These are phyloP conservation scores for Helicoverpa assulta DNA, from an alignment of 2,888 invertebrate genomes.

Conservation along the genomic window DNA sequence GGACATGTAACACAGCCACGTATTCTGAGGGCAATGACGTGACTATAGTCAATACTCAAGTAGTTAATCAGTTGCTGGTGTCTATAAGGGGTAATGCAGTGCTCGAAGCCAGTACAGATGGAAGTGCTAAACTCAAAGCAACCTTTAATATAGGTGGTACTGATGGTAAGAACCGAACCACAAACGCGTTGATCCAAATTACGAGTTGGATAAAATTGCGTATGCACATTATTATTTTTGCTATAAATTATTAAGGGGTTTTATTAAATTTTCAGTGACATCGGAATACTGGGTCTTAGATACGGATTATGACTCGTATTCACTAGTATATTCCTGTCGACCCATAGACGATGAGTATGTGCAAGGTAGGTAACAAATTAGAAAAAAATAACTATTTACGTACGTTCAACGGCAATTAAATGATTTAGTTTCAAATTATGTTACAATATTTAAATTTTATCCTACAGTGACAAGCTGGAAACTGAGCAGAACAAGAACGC, in stretches of 20 bases:
- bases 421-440: neutral
- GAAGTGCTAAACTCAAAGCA: conserved; percentile 91
- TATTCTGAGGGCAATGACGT: conserved; percentile 66
- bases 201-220: too few species aligned
- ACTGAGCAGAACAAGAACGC: conserved; percentile 72
- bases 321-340: conserved; percentile 61
- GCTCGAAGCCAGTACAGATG: conserved; percentile 82
- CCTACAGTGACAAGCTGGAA: conserved; percentile 80
- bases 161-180: conserved; percentile 48
- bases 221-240: neutral
- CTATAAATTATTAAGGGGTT: neutral
- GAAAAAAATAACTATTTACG: neutral
- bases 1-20: conserved; percentile 74
- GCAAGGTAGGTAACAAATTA: conserved; percentile 46
- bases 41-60: conserved; percentile 72
- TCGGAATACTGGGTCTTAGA: conserved; percentile 91
- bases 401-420: neutral
- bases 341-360: conserved; percentile 47
- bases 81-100: conserved; percentile 73
- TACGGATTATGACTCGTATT: conserved; percentile 86
- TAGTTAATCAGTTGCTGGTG: conserved; percentile 70
- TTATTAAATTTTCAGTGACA: conserved; percentile 67
- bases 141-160: conserved; percentile 89
- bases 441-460: neutral
- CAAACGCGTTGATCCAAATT: neutral